Evolutionary conservation across 2,113 vertebrate species (phyloP).

Genomic region (Alosa alosa): DNA sequence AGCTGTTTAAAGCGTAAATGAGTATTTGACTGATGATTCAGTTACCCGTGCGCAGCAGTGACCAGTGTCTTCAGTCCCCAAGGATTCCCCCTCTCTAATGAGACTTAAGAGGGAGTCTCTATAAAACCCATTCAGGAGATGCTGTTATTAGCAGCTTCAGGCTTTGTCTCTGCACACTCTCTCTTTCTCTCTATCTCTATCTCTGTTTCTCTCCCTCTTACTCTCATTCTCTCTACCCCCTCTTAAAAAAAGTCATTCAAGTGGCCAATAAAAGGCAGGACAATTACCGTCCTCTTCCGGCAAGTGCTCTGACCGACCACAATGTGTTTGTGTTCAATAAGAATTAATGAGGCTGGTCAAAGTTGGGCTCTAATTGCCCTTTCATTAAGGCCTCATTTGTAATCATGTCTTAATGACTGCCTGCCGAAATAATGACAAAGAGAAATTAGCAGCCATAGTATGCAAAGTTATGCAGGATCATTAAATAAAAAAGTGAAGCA

Average conservation of each 20-base stretch:
- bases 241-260: slow-evolving; percentile 61
- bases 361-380: slow-evolving; percentile 73
- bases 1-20: slow-evolving; percentile 30
- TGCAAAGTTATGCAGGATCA: slow-evolving; percentile 50
- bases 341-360: slow-evolving; percentile 76
- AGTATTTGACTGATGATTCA: slow-evolving; percentile 48
- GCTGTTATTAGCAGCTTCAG: slow-evolving; percentile 62
- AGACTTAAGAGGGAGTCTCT: slow-evolving; percentile 47
- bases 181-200: too few relatives aligned
- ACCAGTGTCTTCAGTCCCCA: slow-evolving; percentile 34
- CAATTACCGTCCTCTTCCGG: slow-evolving; percentile 68
- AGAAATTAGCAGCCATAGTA: slow-evolving; percentile 50
- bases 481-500: slow-evolving; percentile 43
- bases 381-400: slow-evolving; percentile 73
- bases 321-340: slow-evolving; percentile 68
- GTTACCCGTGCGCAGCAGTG: slow-evolving; percentile 49
- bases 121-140: slow-evolving; percentile 56
- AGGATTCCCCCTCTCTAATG: slow-evolving; percentile 49
- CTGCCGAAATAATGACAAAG: slow-evolving; percentile 50
- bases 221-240: not conserved
- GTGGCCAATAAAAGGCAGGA: slow-evolving; percentile 70
- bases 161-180: slow-evolving; percentile 55
- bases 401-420: slow-evolving; percentile 73
- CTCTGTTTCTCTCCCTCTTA: slow-evolving; percentile 25
- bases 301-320: slow-evolving; percentile 54